phyloP scores from a whole-genome alignment of 2,888 invertebrate species.

The Eudemis profundana region DNA sequence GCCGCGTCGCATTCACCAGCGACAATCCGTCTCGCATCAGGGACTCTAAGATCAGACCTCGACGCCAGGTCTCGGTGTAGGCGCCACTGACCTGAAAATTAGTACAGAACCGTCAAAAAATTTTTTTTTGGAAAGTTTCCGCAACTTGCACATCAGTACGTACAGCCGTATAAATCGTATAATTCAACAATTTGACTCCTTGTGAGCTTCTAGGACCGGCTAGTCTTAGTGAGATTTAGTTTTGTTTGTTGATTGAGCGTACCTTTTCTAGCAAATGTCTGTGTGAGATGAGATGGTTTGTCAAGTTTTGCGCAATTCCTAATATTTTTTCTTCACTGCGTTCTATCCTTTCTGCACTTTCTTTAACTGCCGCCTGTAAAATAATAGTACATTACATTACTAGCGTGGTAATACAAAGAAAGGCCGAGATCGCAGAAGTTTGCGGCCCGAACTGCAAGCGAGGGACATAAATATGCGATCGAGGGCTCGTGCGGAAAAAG shows the following conservation, averaged over 20 bases:
- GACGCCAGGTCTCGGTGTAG: conserved; percentile 86
- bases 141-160: too few relatives aligned
- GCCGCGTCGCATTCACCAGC: conserved; percentile 81
- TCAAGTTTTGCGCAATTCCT: conserved; percentile 73
- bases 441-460: too few relatives aligned
- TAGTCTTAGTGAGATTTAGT: background rate
- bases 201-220: too few relatives aligned
- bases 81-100: conserved; percentile 85
- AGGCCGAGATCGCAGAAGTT: too few relatives aligned
- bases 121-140: background rate
- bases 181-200: too few relatives aligned
- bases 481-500: too few relatives aligned
- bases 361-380: conserved; percentile 79
- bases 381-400: conserved; percentile 17
- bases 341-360: conserved; percentile 73
- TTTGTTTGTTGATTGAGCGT: conserved; percentile 43
- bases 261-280: conserved; percentile 78
- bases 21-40: conserved; percentile 81
- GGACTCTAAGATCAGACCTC: conserved; percentile 76
- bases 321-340: conserved; percentile 71
- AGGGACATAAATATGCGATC: too few relatives aligned
- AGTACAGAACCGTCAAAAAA: too few relatives aligned
- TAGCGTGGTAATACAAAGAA: too few relatives aligned
- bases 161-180: too few relatives aligned
- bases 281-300: conserved; percentile 70